Percentiles rank a stretch among this genome's conserved stretches.
Conservation (phyloP, 64 coral and sea anemone genomes). For the Cladopsammia gracilis region DNA sequence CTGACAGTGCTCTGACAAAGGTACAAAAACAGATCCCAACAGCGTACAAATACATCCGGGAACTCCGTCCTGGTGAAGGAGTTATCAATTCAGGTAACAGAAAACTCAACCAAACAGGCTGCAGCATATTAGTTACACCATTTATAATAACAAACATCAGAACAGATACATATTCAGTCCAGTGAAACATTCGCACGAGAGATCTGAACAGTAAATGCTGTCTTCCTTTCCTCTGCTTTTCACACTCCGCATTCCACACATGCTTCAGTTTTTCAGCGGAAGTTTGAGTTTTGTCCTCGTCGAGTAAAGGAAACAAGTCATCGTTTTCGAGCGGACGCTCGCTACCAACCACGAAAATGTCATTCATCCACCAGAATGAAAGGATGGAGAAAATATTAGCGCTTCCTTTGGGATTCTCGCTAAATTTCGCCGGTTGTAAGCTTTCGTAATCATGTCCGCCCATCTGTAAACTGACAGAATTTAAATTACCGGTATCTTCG, state of each 20-base stretch:
- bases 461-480: neutral
- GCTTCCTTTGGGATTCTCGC: slow-evolving; percentile 18
- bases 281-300: slow-evolving; percentile 33
- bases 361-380: slow-evolving; percentile 55
- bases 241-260: slow-evolving; percentile 2
- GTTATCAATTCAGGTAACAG: no score
- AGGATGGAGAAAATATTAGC: slow-evolving; percentile 38
- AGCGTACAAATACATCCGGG: no score
- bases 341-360: slow-evolving; percentile 16
- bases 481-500: no score
- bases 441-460: neutral
- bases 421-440: neutral
- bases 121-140: no score
- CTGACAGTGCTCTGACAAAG: no score
- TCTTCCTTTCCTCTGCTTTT: neutral
- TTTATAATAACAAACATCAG: no score
- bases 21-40: no score
- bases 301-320: slow-evolving; percentile 13
- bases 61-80: no score
- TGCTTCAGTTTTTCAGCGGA: slow-evolving; percentile 1
- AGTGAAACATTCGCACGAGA: no score
- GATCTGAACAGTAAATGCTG: slow-evolving; percentile 7
- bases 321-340: slow-evolving; percentile 46
- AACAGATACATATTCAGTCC: no score
- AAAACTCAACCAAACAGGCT: no score